These are phyloP conservation scores for Prunella strophiata DNA, from an alignment of 2,797 vertebrate genomes.

Conservation along the genomic window DNA sequence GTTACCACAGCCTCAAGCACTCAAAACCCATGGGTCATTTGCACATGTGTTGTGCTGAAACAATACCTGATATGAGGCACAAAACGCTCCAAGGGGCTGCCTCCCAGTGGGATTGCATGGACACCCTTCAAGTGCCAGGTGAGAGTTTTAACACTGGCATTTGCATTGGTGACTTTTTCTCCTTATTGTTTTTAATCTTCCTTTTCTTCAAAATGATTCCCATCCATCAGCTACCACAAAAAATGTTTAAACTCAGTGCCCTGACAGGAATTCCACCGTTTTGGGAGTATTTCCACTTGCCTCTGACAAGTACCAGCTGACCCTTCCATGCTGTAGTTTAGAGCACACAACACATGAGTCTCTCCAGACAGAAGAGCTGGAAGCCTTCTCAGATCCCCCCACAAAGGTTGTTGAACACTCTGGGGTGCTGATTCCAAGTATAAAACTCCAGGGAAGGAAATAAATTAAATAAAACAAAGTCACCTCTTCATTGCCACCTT, in stretches of 20 bases:
- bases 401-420: background rate
- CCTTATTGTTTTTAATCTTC: background rate
- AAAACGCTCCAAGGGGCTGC: background rate
- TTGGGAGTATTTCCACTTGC: background rate
- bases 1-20: background rate
- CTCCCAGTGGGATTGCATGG: background rate
- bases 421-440: background rate
- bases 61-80: background rate
- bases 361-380: background rate
- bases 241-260: background rate
- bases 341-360: background rate
- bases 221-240: background rate
- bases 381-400: background rate
- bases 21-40: background rate
- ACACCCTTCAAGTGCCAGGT: accelerated
- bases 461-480: background rate
- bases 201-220: background rate
- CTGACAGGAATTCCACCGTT: background rate
- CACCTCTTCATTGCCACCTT: background rate
- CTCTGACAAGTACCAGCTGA: background rate
- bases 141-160: background rate
- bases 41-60: background rate
- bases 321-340: accelerated
- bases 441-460: background rate
- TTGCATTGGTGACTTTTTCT: background rate